Evolutionary conservation across 1,140 invertebrate genomes (phyloP), one percentile per base, ranked within the genome.

Genomic region (Tetragnatha versicolor): DNA sequence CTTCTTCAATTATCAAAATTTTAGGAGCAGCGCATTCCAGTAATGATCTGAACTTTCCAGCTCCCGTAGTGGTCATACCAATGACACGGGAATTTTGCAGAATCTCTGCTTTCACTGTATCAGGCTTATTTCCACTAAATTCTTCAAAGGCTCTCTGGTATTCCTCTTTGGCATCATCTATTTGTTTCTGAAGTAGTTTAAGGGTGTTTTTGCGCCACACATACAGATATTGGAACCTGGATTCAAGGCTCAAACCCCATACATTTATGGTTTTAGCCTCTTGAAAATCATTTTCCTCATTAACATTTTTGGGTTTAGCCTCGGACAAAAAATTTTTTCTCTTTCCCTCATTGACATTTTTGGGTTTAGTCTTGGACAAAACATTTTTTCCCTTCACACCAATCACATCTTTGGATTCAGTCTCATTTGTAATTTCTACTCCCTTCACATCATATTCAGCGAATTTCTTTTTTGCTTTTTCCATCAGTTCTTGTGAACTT

Each of bases 1-100:
- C 93, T 87, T 95, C 93, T 86, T 95, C 93, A 22, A 94, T 90
- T 39, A 95, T 89, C 0, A 88, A 82, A 79, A 94, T 91, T 76
- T 89, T 87, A 42, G 91, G 88, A 61, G 87, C 84, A 25, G 93
- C 81, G 20, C 87, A 83, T 49, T 88, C 83, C 22, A 94, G 83
- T 7, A 92, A 76, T 25, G 88, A 87, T 35, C 89, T 88, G n/a
- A 89, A 83, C 60, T 90, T 88, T 7, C 92, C 92, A 0, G 92
- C 92, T 51, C 89, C 91, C 10, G 91, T 92, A 3, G 92, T 94
- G 0, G 93, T 94, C 88, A 94, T 90, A 12, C 91, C 93, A 33
- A 94, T 84, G 20, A 93, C 39, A 27, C 37, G 25, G 53, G 76
- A 55, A 20, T n/a, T 27, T 60, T 63, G 27, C 27, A 78, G 33